Conservation (phyloP, 2,113 vertebrate genomes). For the Perca fluviatilis region DNA sequence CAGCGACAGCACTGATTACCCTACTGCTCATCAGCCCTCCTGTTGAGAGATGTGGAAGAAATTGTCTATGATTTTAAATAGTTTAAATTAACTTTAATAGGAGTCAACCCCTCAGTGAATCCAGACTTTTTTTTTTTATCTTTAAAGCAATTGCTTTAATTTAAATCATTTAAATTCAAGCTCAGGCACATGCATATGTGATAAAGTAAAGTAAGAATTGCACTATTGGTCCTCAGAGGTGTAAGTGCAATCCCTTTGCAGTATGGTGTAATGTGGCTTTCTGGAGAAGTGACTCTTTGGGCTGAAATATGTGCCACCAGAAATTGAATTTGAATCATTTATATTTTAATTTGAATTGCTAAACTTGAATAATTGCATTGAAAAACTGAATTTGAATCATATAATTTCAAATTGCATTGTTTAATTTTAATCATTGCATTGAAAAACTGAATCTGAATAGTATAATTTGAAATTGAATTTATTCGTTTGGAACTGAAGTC, state of each 20-base stretch:
- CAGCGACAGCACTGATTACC: not conserved
- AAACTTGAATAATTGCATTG: no score
- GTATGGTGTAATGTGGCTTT: not conserved
- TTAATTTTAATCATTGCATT: no score
- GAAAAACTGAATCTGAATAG: no score
- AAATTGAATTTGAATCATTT: no score
- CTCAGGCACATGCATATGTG: slow-evolving; percentile 3
- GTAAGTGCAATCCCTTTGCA: not conserved
- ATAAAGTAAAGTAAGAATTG: slow-evolving; percentile 3
- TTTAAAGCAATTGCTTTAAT: not conserved
- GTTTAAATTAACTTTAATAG: not conserved
- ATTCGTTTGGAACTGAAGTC: no score
- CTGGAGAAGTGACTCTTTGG: not conserved
- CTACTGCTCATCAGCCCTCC: not conserved
- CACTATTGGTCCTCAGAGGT: not conserved
- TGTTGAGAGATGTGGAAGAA: not conserved
- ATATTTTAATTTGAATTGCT: no score
- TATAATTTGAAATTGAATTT: no score
- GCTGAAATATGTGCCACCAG: no score
- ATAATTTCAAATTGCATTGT: no score
- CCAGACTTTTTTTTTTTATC: not conserved
- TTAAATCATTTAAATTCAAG: not conserved
- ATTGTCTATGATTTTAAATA: not conserved
- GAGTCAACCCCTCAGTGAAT: not conserved
- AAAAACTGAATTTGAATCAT: no score